phyloP scores from a whole-genome alignment of 2,888 invertebrate genomes.

The Eristalinus sepulchralis region DNA sequence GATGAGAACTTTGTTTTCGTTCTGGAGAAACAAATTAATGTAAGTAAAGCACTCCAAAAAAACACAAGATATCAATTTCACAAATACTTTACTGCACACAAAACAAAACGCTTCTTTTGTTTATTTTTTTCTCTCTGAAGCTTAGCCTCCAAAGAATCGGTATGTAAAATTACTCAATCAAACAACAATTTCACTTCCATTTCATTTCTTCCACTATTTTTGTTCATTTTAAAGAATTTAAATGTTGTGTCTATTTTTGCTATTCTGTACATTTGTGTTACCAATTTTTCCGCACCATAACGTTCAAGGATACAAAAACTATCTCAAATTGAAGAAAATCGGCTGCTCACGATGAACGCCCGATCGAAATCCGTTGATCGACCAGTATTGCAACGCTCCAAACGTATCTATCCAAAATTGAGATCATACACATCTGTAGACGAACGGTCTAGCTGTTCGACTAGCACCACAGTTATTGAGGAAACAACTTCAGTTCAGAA shows the following conservation, averaged over 20 bases:
- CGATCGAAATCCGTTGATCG: conserved; percentile 77
- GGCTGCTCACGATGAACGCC: conserved; percentile 73
- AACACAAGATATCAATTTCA: background rate
- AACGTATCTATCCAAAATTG: conserved; percentile 64
- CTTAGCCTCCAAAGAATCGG: conserved; percentile 2
- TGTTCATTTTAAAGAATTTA: conserved; percentile 9
- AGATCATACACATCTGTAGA: conserved; percentile 68
- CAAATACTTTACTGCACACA: background rate
- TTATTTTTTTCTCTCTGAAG: background rate
- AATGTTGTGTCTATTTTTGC: conserved; percentile 66
- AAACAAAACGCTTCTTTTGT: background rate
- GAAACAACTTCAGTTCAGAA: conserved; percentile 21
- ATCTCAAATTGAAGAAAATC: conserved; percentile 72
- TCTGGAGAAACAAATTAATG: no score
- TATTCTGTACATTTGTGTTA: conserved; percentile 69
- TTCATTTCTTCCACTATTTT: conserved; percentile 12
- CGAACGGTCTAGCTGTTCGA: conserved; percentile 64
- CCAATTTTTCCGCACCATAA: conserved; percentile 66
- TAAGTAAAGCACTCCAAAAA: background rate
- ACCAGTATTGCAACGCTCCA: conserved; percentile 63
- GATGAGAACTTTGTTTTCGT: no score
- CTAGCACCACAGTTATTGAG: conserved; percentile 38
- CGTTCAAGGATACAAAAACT: conserved; percentile 71
- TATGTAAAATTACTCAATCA: conserved; percentile 11
- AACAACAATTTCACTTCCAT: background rate